Evolutionary conservation across 2,797 vertebrate species (phyloP), one percentile per base, ranked within the genome.

Genomic region (Arrhamphus sclerolepis): DNA sequence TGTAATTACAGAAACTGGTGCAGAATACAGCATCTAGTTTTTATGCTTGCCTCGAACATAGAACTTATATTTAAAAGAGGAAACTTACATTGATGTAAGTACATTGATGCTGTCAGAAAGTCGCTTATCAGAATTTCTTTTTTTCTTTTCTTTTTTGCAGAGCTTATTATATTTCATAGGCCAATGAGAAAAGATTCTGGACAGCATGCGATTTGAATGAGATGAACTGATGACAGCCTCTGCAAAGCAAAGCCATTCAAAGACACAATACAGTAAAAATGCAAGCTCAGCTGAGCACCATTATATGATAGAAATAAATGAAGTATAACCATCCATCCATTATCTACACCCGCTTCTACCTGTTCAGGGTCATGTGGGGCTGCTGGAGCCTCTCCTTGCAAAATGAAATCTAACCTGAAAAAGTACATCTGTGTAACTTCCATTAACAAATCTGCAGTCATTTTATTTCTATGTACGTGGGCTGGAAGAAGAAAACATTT

Each of bases 61-160:
- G 14, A 58, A 56, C 28, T 68, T 62, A 21, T 59, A 71, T 72
- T 70, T 78, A 61, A 79, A 85, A 84, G 56, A 64, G 46, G 39
- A 76, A 68, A 66, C 56, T 71, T 74, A 65, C 70, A 34, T 44
- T 77, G 66, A 70, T 56, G 82, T 86, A 66, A 75, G 83, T 87
- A 70, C 60, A 81, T 86, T 86, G 88, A 83, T 83, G 64, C 69
- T 67, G 51, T 84, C 72, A 69, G 72, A 78, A 68, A 72, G 69
- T 80, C 79, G 70, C 72, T 79, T 62, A 64, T 66, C 46, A 46
- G 53, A 69, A 78, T 72, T 65, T 46, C 70, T 74, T 61, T 62
- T 77, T 48, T 66, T 74, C 75, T 70, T 7, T 31, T 31, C 29
- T 10, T 7, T 28, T 4, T 4, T n/a, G 41, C 41, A n/a, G 8